Base-by-base conservation (phyloP, 2,113 vertebrate genomes). In the Hystrix cristata region DNA sequence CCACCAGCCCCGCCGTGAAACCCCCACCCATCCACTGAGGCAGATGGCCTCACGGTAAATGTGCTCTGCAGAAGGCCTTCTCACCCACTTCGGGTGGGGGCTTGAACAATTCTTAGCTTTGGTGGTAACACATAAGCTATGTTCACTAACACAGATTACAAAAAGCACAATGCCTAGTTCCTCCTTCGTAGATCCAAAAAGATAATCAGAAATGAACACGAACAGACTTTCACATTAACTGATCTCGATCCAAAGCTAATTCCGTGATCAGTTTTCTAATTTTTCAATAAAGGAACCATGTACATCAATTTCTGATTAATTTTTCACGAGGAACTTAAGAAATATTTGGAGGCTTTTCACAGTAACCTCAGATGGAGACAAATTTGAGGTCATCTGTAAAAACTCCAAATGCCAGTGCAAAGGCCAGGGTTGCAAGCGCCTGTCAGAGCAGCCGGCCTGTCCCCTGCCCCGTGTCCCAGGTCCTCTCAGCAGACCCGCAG, bases 261-360 rank as follows among this genome's bases (percentile, higher is more conserved):
- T 31, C 55, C 57, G 88, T 65, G 34, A 71, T 78, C 53, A 43
- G 31, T n/a, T 64, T 94, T 31, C 78, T 84, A 85, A 38, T 34
- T 95, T 57, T 86, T 90, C 81, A 69, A 55, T 29, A 71, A 91
- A 69, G 59, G 91, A 83, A 78, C 34, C 5, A 0, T 21, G 31
- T 25, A 31, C 23, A 19, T 65, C 31, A 71, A 71, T 90, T 93
- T 91, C 71, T 87, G 27, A 92, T 67, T 94, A 87, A 91, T 10
- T 91, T 46, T 71, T n/a, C 82, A 91, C 29, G 76, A 38, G 9
- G 65, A 88, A 91, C 82, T 92, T 79, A 91, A 57, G 86, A 95
- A 82, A 79, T 59, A 91, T 38, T 87, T 57, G 46, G 60, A 53
- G 31, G 5, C 65, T 86, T 59, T 88, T 2, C 31, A 82, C 55